Evolutionary conservation across 1,140 invertebrate species (phyloP), one percentile per base, ranked within the genome.

Genomic region (Bombyx mandarina): DNA sequence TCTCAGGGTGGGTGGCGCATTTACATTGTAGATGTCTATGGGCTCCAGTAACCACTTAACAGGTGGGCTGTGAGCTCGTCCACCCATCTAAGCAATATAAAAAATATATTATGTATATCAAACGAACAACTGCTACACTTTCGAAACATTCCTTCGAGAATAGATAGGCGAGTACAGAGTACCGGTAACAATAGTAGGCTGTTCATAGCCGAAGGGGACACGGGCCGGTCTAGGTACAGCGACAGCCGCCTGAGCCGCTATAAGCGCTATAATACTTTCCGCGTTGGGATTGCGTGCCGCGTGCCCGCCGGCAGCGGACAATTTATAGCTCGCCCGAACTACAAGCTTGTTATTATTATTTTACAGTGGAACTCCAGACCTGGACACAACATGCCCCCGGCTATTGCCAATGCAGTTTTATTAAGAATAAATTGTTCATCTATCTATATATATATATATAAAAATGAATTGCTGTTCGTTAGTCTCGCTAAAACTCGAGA

Each of bases 281-380:
- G 81, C 79, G 78, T 86, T 80, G 77, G 75, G 78, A 75, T 82
- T 83, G 83, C 81, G 79, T 86, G 82, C 77, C 74, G 65, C 74
- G 75, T 76, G 81, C 79, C 82, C 79, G 69, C 61, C 71, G 81
- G 81, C 79, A 69, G 66, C 69, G 66, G 65, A 73, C 81, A 79
- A 84, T 86, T 86, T 86, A 84, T 84, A 81, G 75, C 73, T 63
- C 67, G 71, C 61, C 73, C 67, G 69, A 77, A 70, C 77, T 70
- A 69, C 63, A 71, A 66, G 60, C 73, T 75, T 62, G 75, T 84
- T 79, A 77, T 79, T 82, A 79, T 51, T 9, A 35, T 81, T 84
- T 81, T 77, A 76, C 77, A 70, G 69, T 70, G 67, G 78, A 79
- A 67, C 71, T 65, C 66, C 56, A 63, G 64, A 62, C 63, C 63